These are phyloP conservation scores for Anoplolepis gracilipes DNA, from an alignment of 1,140 invertebrate genomes.

Conservation along the genomic window DNA sequence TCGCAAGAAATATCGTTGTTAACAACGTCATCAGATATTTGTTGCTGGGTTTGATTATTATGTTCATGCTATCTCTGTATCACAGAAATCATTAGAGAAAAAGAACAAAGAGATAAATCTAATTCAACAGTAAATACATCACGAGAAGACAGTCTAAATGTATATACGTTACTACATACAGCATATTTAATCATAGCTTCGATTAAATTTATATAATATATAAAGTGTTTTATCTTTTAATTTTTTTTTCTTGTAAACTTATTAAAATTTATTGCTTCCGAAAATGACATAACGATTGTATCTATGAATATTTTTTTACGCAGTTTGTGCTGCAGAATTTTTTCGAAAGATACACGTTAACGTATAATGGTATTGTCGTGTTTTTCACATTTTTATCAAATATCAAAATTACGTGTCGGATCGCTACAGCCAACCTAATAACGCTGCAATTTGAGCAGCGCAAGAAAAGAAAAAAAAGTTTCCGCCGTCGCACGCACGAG, in stretches of 20 bases:
- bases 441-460: constrained; percentile 52
- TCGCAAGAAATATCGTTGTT: constrained; percentile 17
- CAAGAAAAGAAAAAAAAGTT: constrained; percentile 34
- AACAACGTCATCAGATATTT: background rate
- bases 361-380: background rate
- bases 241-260: background rate
- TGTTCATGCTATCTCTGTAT: background rate
- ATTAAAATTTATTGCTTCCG: background rate
- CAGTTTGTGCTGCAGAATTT: background rate
- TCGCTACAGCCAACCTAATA: constrained; percentile 40
- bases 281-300: background rate
- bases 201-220: background rate
- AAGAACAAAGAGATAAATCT: constrained; percentile 18
- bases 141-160: background rate
- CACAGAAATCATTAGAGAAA: constrained; percentile 26
- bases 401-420: constrained; percentile 30
- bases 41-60: background rate
- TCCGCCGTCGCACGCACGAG: constrained; percentile 41
- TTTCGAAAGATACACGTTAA: background rate
- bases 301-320: background rate
- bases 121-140: background rate
- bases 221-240: background rate
- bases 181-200: background rate
- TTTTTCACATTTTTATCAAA: constrained; percentile 28
- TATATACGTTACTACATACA: background rate